phyloP scores from a whole-genome alignment of 1,140 invertebrate species.

The Trialeurodes vaporariorum region DNA sequence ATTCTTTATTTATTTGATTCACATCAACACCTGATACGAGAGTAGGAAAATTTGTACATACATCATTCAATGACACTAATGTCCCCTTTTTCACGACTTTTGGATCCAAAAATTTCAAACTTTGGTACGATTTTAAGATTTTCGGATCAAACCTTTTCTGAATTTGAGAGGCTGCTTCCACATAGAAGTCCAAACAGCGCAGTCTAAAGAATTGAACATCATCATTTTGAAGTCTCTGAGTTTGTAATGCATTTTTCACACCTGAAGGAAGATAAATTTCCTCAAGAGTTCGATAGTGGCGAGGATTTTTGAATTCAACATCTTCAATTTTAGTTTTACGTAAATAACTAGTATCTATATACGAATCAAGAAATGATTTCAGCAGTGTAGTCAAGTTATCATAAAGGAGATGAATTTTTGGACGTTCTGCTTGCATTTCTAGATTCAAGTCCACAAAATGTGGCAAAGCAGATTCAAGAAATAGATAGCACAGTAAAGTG shows the following conservation, averaged over 20 bases:
- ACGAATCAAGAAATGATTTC: neutral
- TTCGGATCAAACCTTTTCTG: neutral
- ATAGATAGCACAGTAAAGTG: neutral
- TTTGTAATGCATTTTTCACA: neutral
- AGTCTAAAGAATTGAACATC: neutral
- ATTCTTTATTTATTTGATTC: constrained; percentile 7
- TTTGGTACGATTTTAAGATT: neutral
- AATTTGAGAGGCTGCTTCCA: constrained; percentile 3
- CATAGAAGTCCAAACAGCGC: constrained; percentile 7
- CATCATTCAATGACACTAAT: neutral
- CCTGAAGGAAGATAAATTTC: too few relatives aligned
- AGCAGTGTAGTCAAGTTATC: neutral
- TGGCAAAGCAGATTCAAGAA: constrained; percentile 1
- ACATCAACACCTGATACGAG: constrained; percentile 1
- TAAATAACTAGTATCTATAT: neutral
- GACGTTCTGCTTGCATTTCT: neutral
- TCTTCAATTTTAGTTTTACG: neutral
- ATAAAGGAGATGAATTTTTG: constrained; percentile 2
- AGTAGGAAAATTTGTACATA: too few relatives aligned
- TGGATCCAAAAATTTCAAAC: neutral
- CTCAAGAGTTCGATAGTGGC: neutral
- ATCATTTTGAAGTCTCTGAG: neutral
- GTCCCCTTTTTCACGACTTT: neutral
- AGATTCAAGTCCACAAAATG: neutral
- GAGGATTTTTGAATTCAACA: constrained; percentile 2